Conservation (phyloP, 2,888 invertebrate species). For the Synanthedon andrenaeformis region DNA sequence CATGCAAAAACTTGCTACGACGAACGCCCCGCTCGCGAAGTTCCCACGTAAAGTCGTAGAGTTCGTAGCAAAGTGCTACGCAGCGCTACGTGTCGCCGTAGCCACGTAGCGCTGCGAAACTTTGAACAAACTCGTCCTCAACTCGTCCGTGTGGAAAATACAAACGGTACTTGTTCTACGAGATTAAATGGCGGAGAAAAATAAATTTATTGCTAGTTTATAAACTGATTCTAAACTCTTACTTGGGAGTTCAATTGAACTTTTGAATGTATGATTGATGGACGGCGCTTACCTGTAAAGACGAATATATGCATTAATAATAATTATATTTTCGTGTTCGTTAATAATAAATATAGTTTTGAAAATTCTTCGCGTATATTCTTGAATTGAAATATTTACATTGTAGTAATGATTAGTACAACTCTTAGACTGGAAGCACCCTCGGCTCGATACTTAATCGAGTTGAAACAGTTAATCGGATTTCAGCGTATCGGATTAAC, state of each 20-base stretch:
- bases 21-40: constrained; percentile 1
- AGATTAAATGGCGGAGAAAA: not conserved
- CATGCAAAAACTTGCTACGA: constrained; percentile 4
- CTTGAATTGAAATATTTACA: too few relatives aligned
- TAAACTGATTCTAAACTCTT: not conserved
- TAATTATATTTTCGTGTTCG: too few relatives aligned
- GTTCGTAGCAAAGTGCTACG: constrained; percentile 22
- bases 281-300: not conserved
- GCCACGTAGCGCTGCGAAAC: constrained; percentile 6
- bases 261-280: not conserved
- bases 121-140: not conserved
- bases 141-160: not conserved
- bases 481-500: not conserved
- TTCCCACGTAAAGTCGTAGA: not conserved
- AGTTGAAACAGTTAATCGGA: not conserved
- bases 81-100: constrained; percentile 12
- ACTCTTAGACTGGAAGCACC: too few relatives aligned
- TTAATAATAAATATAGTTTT: too few relatives aligned
- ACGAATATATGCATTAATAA: not conserved
- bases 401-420: too few relatives aligned
- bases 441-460: not conserved
- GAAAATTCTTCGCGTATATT: too few relatives aligned
- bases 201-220: not conserved
- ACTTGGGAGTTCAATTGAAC: not conserved
- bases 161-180: not conserved